These are phyloP conservation scores for Chlorodrepanis virens DNA, from an alignment of 2,113 vertebrate species.

Conservation along the genomic window DNA sequence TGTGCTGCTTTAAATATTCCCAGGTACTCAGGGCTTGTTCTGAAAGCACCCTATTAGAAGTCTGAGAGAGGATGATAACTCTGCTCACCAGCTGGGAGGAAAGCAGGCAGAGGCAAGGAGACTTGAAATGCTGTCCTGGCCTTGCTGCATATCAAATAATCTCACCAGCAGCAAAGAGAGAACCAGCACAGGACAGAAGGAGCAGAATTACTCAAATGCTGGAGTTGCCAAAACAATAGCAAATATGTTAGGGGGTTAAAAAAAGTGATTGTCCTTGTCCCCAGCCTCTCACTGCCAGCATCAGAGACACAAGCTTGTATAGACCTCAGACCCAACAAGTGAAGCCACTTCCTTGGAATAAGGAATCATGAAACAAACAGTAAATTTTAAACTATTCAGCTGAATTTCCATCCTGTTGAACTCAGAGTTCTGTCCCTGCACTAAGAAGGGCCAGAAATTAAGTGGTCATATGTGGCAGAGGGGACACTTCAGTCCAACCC, in stretches of 20 bases:
- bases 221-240: background rate
- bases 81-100: background rate
- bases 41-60: background rate
- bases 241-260: background rate
- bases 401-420: background rate
- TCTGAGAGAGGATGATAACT: background rate
- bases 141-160: background rate
- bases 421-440: background rate
- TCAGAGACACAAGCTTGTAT: background rate
- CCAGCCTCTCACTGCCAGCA: background rate
- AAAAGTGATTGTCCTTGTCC: background rate
- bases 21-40: background rate
- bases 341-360: background rate
- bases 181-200: background rate
- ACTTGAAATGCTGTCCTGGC: background rate
- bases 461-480: background rate
- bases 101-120: background rate
- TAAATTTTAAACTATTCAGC: background rate
- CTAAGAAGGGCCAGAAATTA: background rate
- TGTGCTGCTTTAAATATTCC: constrained; percentile 29
- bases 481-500: background rate
- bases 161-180: background rate
- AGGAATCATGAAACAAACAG: background rate
- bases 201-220: background rate
- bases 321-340: background rate